Conservation (phyloP, 2,113 vertebrate genomes). For the Sialia sialis region DNA sequence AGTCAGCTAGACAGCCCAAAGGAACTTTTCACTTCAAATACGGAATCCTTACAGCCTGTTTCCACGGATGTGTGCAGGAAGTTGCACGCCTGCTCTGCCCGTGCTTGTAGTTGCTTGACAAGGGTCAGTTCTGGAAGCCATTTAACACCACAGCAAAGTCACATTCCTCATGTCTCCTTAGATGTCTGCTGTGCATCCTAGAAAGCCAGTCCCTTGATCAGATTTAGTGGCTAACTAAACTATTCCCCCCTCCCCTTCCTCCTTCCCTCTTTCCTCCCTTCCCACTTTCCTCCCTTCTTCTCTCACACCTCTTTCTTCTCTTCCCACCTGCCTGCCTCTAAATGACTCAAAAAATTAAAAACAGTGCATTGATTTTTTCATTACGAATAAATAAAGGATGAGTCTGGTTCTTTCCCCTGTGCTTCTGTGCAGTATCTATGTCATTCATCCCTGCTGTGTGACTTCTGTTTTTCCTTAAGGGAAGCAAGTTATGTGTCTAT, state of each 20-base stretch:
- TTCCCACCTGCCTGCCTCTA: not conserved
- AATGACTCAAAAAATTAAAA: not conserved
- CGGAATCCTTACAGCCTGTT: not conserved
- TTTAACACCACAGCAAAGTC: not conserved
- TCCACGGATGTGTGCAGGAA: not conserved
- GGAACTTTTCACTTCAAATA: not conserved
- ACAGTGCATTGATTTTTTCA: not conserved
- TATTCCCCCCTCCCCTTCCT: not conserved
- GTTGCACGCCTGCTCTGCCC: not conserved
- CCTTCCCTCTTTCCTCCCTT: not conserved
- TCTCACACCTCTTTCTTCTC: not conserved
- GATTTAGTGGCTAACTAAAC: not conserved
- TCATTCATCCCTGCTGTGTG: not conserved
- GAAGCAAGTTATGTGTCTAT: not conserved
- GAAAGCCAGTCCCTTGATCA: not conserved
- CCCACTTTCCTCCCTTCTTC: not conserved
- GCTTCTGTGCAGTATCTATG: not conserved
- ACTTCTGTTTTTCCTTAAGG: not conserved
- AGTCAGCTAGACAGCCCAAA: not conserved
- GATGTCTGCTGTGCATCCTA: not conserved
- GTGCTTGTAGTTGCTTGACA: not conserved
- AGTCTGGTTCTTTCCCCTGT: not conserved
- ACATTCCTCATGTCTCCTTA: constrained; percentile 9
- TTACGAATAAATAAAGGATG: not conserved
- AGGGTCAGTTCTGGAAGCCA: constrained; percentile 20